A percentile compares a stretch with the other conserved stretches of the same genome.
phyloP scores from a whole-genome alignment of 1,140 invertebrate genomes.

The Diabrotica virgifera region DNA sequence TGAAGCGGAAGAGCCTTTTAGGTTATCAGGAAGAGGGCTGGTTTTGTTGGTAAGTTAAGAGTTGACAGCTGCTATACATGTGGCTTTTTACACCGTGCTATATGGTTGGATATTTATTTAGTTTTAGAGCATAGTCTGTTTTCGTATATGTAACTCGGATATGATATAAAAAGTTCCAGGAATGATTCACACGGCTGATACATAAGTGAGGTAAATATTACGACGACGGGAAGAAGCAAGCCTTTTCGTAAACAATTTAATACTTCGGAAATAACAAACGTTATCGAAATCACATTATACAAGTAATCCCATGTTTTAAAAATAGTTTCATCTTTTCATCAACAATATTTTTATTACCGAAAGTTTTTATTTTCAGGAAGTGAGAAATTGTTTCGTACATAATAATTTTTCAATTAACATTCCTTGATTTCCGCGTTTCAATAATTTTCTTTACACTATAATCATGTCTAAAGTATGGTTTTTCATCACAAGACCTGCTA shows the following conservation, averaged over 20 bases:
- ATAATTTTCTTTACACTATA: too few relatives aligned
- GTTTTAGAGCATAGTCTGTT: constrained; percentile 32
- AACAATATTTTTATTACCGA: too few relatives aligned
- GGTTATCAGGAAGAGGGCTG: constrained; percentile 42
- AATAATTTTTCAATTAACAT: too few relatives aligned
- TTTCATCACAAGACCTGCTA: too few relatives aligned
- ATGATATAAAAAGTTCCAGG: constrained; percentile 2
- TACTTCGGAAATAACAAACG: too few relatives aligned
- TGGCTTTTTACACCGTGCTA: constrained; percentile 38
- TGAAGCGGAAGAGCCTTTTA: constrained; percentile 38
- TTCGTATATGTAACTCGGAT: constrained; percentile 13
- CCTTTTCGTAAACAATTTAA: background rate
- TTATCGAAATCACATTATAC: too few relatives aligned
- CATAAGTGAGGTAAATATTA: background rate
- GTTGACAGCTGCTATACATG: constrained; percentile 44
- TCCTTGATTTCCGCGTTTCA: too few relatives aligned
- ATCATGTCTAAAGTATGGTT: too few relatives aligned
- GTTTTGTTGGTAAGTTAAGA: constrained; percentile 32
- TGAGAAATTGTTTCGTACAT: too few relatives aligned
- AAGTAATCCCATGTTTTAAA: too few relatives aligned
- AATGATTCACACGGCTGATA: background rate
- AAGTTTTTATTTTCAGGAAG: too few relatives aligned
- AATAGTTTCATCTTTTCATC: too few relatives aligned
- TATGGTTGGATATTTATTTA: constrained; percentile 41
- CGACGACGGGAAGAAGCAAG: background rate